A percentile compares a stretch with the other conserved stretches of the same genome.
Evolutionary conservation across 2,797 vertebrate species (phyloP).

Genomic region (Xiphorhynchus erythropygius): DNA sequence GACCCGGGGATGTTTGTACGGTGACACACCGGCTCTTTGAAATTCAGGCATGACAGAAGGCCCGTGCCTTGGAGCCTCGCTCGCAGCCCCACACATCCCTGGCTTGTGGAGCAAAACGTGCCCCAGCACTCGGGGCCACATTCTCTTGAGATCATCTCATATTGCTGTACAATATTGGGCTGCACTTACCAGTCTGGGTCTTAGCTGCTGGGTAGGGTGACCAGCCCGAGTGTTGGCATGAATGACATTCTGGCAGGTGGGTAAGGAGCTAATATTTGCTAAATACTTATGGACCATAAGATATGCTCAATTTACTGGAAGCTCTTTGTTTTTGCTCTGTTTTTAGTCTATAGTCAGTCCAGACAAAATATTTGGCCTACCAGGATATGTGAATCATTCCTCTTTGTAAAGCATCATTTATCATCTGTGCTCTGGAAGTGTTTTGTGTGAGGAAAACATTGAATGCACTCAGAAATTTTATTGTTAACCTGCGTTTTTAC

Average conservation of each 20-base stretch:
- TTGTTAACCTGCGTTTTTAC: constrained; percentile 62
- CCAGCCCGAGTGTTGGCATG: not conserved
- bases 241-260: not conserved
- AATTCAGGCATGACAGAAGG: not conserved
- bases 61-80: not conserved
- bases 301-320: constrained; percentile 38
- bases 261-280: not conserved
- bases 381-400: constrained; percentile 66
- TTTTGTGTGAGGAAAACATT: constrained; percentile 17
- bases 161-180: not conserved
- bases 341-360: constrained; percentile 47
- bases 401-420: constrained; percentile 57
- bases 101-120: not conserved
- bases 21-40: not conserved
- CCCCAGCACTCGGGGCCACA: not conserved
- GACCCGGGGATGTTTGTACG: rapidly evolving
- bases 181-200: not conserved
- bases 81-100: rapidly evolving
- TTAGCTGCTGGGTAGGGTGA: not conserved
- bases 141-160: not conserved
- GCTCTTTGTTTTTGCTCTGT: constrained; percentile 36
- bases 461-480: constrained; percentile 20
- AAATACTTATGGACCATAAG: not conserved
- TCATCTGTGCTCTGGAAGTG: constrained; percentile 43
- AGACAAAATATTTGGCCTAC: constrained; percentile 71